Base-by-base conservation (phyloP, 2,888 invertebrate genomes). In the Ophion ventricosus region DNA sequence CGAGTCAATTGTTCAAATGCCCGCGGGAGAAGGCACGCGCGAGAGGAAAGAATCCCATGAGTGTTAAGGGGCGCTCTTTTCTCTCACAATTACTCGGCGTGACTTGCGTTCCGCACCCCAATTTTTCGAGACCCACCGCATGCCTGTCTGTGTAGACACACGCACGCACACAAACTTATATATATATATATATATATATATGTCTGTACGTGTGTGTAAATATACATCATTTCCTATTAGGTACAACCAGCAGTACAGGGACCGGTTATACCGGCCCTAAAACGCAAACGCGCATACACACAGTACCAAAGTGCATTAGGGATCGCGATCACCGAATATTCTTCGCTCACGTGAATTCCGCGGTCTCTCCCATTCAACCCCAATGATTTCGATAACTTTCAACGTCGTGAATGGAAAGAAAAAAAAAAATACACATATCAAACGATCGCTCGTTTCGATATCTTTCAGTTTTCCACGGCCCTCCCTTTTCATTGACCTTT, bases 61-160 rank as follows among this genome's bases (percentile, higher is more conserved):
- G 74, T 78, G 80, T 80, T 25, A n/a, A 64, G 64, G 78, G 70
- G 69, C 35, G 43, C 66, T 70, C 49, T 73, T 76, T 61, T 82
- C 56, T 77, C 82, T 85, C 73, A 91, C 93, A 93, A 93, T 93
- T 93, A 93, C 92, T 87, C 90, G 90, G 87, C 91, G 90, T 93
- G 93, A 93, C 93, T 93, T 92, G 93, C 93, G 90, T 86, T 90
- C 86, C 88, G 86, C 88, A 89, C 92, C 91, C 92, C 90, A 81
- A 84, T 72, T 82, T 82, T 74, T 79, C 66, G 64, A 78, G 57
- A 76, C 66, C 57, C 66, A 76, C 56, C 54, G 40, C 26, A 8
- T 35, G 35, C 35, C 7, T n/a, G 23, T 26, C 23, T 11, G 49
- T 49, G 49, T 17, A 49, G 4, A 49, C 2, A 49, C 14, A 20